Evolutionary conservation across 2,113 vertebrate species (phyloP), one percentile per base, ranked within the genome.

Genomic region (Aythya baeri): DNA sequence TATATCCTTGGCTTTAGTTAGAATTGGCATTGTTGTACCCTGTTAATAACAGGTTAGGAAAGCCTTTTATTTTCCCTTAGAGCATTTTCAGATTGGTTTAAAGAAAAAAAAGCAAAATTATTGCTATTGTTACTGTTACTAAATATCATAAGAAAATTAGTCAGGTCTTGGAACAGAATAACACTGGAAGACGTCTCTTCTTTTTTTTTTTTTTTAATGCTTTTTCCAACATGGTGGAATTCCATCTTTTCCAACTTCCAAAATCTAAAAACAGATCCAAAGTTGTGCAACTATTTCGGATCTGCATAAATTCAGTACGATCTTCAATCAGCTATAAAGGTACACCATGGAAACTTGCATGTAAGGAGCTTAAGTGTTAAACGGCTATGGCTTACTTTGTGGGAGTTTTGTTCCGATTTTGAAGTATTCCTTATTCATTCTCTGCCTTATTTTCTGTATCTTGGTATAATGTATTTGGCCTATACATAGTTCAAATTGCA

Each of bases 161-260:
- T 78, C 65, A 57, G n/a, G 15, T 71, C 62, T 59, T 74, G 61
- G 50, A 81, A 66, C 25, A 74, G 52, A 25, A 71, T 70, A 71
- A 46, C 11, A 61, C 8, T 49, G 82, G 57, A 71, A 83, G 32
- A 66, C 41, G 10, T 5, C 0, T 14, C 6, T 25, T 7, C 36
- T 32, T 41, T 41, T 41, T 57, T 80, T 49, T 21, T 62, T 72
- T 50, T 41, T 50, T 52, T 17, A 82, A 49, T 83, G 7, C 8
- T 88, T 94, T 93, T 93, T 88, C 62, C 59, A 88, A 59, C 41
- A 13, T 63, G n/a, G 36, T 78, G 25, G 77, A 90, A 88, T 86
- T 86, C 50, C 11, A 13, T 70, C 38, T 89, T 74, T 87, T 79
- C 13, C 22, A 80, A 68, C 38, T 93, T 92, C 32, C 11, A 66